Conservation (phyloP, 1,140 invertebrate species). For the Berghia stephanieae region DNA sequence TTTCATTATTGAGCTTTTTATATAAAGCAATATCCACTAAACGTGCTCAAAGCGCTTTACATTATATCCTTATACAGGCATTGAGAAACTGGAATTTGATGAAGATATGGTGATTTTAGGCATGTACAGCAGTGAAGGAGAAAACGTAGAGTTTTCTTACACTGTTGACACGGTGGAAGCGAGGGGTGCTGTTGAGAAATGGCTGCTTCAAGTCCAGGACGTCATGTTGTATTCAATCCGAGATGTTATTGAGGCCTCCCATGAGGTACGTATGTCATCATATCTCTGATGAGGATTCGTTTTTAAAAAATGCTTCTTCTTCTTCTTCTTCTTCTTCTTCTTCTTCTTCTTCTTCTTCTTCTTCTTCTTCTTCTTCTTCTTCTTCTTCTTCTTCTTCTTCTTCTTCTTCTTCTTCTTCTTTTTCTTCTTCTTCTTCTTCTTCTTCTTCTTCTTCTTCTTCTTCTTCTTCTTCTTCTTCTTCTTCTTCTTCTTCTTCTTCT, state of each 20-base stretch:
- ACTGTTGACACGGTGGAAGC: slow-evolving; percentile 65
- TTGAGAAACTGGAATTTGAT: slow-evolving; percentile 67
- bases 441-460: too few species aligned
- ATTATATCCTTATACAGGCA: too few species aligned
- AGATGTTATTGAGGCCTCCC: slow-evolving; percentile 61
- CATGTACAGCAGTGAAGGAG: slow-evolving; percentile 67
- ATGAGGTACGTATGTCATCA: slow-evolving; percentile 51
- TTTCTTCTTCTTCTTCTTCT: too few species aligned
- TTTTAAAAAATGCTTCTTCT: background rate
- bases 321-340: background rate
- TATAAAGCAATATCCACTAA: too few species aligned
- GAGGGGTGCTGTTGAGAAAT: slow-evolving; percentile 67
- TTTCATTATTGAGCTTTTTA: too few species aligned
- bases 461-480: too few species aligned
- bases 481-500: too few species aligned
- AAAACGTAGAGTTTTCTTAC: slow-evolving; percentile 48
- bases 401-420: too few species aligned
- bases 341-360: background rate
- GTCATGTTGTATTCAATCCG: slow-evolving; percentile 65
- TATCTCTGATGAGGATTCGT: background rate
- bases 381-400: too few species aligned
- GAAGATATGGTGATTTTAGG: slow-evolving; percentile 64
- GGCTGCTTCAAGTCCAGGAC: slow-evolving; percentile 68
- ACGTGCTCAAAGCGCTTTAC: too few species aligned
- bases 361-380: background rate